A percentile compares a stretch with the other conserved stretches of the same genome.
These are phyloP conservation scores for Tursiops truncatus DNA, from an alignment of 2,113 vertebrate genomes.

Conservation along the genomic window DNA sequence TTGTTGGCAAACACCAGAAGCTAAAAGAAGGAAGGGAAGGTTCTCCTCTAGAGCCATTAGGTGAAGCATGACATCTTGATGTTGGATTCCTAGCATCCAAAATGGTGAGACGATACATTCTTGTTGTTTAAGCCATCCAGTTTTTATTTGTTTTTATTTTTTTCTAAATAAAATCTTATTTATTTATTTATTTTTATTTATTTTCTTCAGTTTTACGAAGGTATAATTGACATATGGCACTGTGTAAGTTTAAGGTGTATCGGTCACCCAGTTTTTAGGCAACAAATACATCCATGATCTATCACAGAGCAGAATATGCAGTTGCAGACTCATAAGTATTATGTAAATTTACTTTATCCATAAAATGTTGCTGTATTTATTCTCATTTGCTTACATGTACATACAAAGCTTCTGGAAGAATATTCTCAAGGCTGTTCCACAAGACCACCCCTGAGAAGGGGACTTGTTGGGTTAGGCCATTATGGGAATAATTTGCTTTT, in stretches of 20 bases:
- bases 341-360: neutral
- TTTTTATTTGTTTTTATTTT: neutral
- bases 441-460: neutral
- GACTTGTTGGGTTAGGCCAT: neutral
- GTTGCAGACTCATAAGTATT: neutral
- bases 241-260: neutral
- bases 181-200: neutral
- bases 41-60: neutral
- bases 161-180: neutral
- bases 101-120: neutral
- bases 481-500: neutral
- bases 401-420: neutral
- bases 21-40: neutral
- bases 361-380: neutral
- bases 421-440: neutral
- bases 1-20: neutral
- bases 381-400: neutral
- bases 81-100: neutral
- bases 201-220: neutral
- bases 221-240: neutral
- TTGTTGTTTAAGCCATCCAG: neutral
- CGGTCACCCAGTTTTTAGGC: neutral
- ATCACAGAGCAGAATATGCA: neutral
- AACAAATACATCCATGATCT: neutral
- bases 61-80: neutral